Conservation (phyloP, 2,113 vertebrate genomes). For the Pseudorhombus dupliciocellatus region DNA sequence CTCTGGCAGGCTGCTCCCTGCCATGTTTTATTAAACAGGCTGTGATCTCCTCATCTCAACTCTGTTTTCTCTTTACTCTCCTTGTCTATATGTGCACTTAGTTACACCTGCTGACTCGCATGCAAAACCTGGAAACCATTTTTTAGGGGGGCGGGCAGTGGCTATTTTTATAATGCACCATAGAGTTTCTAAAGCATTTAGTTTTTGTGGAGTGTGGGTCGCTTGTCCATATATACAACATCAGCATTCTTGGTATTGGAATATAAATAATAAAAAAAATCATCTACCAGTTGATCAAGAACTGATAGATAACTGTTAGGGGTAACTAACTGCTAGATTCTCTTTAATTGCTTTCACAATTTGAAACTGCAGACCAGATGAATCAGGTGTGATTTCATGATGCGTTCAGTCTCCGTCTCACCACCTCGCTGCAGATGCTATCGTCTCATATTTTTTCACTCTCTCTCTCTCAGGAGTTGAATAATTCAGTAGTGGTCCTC, state of each 20-base stretch:
- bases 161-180: constrained; percentile 3
- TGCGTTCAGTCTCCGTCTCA: constrained; percentile 14
- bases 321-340: too few relatives aligned
- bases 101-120: constrained; percentile 31
- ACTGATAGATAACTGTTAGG: too few relatives aligned
- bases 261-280: too few relatives aligned
- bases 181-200: too few relatives aligned
- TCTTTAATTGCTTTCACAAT: too few relatives aligned
- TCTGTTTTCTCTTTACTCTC: constrained; percentile 22
- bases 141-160: background rate
- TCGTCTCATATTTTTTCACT: constrained; percentile 38
- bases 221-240: too few relatives aligned
- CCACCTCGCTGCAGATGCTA: constrained; percentile 13
- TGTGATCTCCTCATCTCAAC: constrained; percentile 37
- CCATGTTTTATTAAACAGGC: constrained; percentile 70
- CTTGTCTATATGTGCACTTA: constrained; percentile 1
- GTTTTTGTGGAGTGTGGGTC: too few relatives aligned
- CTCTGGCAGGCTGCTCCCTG: constrained; percentile 32
- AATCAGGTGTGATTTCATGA: constrained; percentile 43
- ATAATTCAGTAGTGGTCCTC: constrained; percentile 73
- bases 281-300: too few relatives aligned
- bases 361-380: constrained; percentile 9
- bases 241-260: too few relatives aligned
- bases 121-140: constrained; percentile 26
- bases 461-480: constrained; percentile 40